Evolutionary conservation across 2,888 invertebrate genomes (phyloP), one percentile per base, ranked within the genome.

Genomic region (Caenorhabditis virilis): DNA sequence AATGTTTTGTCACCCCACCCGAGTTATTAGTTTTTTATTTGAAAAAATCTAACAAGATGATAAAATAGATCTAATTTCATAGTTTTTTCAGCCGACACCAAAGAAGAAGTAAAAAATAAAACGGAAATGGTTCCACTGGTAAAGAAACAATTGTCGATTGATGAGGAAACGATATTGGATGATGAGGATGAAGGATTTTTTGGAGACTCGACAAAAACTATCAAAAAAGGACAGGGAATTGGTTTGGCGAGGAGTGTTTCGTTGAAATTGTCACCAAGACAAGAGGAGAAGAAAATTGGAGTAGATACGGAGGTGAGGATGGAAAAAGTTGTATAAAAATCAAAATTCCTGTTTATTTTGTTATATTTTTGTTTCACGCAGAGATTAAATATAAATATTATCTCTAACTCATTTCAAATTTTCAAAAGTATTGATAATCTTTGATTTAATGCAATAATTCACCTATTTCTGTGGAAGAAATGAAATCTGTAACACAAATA

Each of bases 121-220:
- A 16, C 26, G 18, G 27, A 45, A 27, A 64, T 64, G 64, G 50
- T 54, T n/a, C 64, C 64, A 26, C 46, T 64, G 42, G 54, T 64
- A 2, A 51, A 58, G 33, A 64, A 64, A 33, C 64, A 64, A 41
- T 42, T 58, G 23, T 64, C 64, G 23, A 50, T 64, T 25, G 58
- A 64, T 45, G 63, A 63, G 49, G 53, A 58, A n/a, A 33, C 18
- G 50, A 6, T 43, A 27, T 33, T 48, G 22, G 43, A 56, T 4
- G 52, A 56, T 2, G 57, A 56, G 9, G 64, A 64, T 13, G 54
- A 54, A 5, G 63, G 53, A 27, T 47, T 48, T 3, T 27, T 45
- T 25, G 52, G 52, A 0, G 58, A 64, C 41, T 64, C 64, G 27
- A 64, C 42, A 25, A 64, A 54, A 30, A 64, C 64, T 5, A 64